Base-by-base conservation (phyloP, 2,888 invertebrate species). In the Idaea aversata region DNA sequence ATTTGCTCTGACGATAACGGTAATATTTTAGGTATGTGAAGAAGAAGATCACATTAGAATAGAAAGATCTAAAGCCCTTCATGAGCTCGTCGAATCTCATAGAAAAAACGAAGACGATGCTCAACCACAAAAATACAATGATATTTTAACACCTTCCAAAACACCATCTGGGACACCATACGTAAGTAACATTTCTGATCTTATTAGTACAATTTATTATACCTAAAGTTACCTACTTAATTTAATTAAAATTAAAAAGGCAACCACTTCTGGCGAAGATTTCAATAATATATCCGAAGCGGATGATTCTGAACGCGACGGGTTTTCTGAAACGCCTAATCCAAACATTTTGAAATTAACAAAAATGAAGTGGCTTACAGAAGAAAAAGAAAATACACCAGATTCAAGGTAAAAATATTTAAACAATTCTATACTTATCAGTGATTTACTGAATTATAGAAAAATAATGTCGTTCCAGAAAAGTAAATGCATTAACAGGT, bases 311-410 rank as follows among this genome's bases (percentile, higher is more conserved):
- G 47, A 66, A 36, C 76, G 80, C 61, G 75, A 72, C 25, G 34
- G 71, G 16, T 67, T 69, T 61, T 69, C 72, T 13, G 62, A 72
- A 61, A 63, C 74, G 15, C 47, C 47, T 47, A 87, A 86, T 62
- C 84, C 87, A 10, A 90, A 87, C 66, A 75, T 88, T 62, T 72
- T 91, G 4, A 87, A 87, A 73, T 71, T 91, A 58, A 91, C 91
- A 0, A 88, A 88, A 81, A 90, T 89, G 88, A 90, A 88, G 70
- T 92, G 92, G 91, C 83, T 92, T 2, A 85, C 86, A 15, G 90
- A 91, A 74, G 81, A 80, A 15, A 80, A 79, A 25, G 80, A 82
- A 0, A 86, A 76, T 25, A 80, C 80, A 10, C 76, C 79, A 0
- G 85, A 88, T 67, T 88, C 88, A n/a, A 91, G 91, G 92, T 92